Conservation (phyloP, 2,888 invertebrate species). For the Calliphora vomitoria region DNA sequence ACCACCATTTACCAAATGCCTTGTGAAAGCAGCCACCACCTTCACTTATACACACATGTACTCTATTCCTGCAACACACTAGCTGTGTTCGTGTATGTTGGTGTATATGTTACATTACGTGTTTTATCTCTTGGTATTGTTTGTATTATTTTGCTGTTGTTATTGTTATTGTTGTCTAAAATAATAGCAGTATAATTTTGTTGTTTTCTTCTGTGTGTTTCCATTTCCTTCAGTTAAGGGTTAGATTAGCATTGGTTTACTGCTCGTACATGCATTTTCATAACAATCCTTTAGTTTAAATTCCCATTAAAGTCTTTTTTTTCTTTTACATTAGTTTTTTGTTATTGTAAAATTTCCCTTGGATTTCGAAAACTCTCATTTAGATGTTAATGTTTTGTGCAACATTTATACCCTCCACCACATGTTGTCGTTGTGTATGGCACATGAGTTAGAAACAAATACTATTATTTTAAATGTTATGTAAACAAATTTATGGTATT, state of each 20-base stretch:
- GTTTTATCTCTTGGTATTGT: constrained; percentile 39
- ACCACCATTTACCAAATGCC: background rate
- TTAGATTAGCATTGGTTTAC: constrained; percentile 37
- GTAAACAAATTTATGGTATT: constrained; percentile 68
- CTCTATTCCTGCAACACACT: background rate
- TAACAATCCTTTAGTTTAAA: constrained; percentile 48
- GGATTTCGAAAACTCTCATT: constrained; percentile 55
- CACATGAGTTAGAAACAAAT: constrained; percentile 36
- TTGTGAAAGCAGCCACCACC: background rate
- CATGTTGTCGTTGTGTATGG: constrained; percentile 21
- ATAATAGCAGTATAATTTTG: constrained; percentile 16
- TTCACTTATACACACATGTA: background rate
- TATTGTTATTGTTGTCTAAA: constrained; percentile 29
- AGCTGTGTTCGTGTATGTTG: background rate
- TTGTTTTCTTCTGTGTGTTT: constrained; percentile 10
- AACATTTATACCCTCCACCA: background rate
- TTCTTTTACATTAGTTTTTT: constrained; percentile 3
- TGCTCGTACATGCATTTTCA: background rate
- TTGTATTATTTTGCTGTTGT: constrained; percentile 17
- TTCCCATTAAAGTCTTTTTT: constrained; percentile 60
- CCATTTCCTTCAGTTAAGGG: constrained; percentile 25
- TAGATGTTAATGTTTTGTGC: constrained; percentile 61
- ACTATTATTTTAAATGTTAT: constrained; percentile 57
- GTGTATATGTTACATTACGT: constrained; percentile 26
- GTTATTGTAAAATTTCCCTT: constrained; percentile 42